phyloP scores from a whole-genome alignment of 2,797 vertebrate species.

The Echiichthys vipera region DNA sequence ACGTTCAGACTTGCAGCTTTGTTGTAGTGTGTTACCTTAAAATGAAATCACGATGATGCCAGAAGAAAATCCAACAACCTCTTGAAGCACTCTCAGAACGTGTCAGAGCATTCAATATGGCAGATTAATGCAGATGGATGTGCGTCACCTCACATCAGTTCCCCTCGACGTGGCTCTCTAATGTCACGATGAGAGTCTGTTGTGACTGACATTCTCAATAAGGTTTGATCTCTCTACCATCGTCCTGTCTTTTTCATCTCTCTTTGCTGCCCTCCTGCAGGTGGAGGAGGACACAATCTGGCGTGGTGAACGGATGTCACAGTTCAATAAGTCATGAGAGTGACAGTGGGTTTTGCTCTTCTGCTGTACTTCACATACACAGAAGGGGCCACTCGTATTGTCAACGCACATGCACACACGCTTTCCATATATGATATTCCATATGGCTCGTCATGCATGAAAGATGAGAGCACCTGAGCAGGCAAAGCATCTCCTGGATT shows the following conservation, averaged over 20 bases:
- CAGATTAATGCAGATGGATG: not conserved
- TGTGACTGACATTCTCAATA: not conserved
- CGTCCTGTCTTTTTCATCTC: constrained; percentile 10
- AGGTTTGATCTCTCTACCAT: constrained; percentile 16
- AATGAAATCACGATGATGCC: constrained; percentile 15
- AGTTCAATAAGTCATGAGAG: constrained; percentile 42
- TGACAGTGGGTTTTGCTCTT: constrained; percentile 8
- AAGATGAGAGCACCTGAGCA: constrained; percentile 45
- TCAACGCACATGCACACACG: constrained; percentile 8
- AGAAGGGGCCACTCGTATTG: not conserved
- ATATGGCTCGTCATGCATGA: constrained; percentile 40
- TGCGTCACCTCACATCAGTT: not conserved
- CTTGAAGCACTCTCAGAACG: constrained; percentile 2
- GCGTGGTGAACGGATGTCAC: constrained; percentile 28
- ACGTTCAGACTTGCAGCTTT: not conserved
- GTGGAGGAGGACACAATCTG: constrained; percentile 10
- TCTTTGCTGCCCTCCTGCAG: constrained; percentile 12
- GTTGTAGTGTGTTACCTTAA: not conserved
- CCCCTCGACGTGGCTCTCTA: not conserved
- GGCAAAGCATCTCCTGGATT: constrained; percentile 8
- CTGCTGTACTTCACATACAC: constrained; percentile 12
- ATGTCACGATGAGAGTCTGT: constrained; percentile 1
- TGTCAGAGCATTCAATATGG: constrained; percentile 16
- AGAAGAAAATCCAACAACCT: constrained; percentile 7
- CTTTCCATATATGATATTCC: constrained; percentile 34